A percentile compares a stretch with the other conserved stretches of the same genome.
Evolutionary conservation across 1,140 invertebrate species (phyloP).

Genomic region (Cheumatopsyche charites): DNA sequence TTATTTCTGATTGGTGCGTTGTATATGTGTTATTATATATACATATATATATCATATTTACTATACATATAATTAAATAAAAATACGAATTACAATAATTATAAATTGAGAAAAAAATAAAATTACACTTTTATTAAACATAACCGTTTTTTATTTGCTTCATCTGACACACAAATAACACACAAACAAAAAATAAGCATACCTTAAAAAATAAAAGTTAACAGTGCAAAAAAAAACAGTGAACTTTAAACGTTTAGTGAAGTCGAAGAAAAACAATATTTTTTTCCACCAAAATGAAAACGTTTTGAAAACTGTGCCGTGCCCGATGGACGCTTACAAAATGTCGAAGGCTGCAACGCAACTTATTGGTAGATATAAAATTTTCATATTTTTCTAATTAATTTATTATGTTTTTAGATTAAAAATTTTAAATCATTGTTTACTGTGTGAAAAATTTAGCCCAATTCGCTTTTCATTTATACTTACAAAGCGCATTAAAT

Average conservation of each 20-base stretch:
- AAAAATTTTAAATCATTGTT: too few species aligned
- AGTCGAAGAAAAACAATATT: too few species aligned
- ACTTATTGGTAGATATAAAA: neutral
- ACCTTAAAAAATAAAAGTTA: neutral
- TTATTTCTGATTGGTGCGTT: conserved; percentile 49
- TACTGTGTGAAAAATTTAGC: too few species aligned
- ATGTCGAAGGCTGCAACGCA: neutral
- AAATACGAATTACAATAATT: conserved; percentile 50
- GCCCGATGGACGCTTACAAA: neutral
- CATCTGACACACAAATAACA: conserved; percentile 2
- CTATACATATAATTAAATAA: conserved; percentile 50
- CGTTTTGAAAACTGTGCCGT: neutral
- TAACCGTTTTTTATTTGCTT: conserved; percentile 45
- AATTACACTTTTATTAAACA: conserved; percentile 49
- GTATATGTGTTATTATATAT: conserved; percentile 49
- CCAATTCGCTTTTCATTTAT: too few species aligned
- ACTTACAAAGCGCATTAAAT: too few species aligned
- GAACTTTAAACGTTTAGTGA: too few species aligned
- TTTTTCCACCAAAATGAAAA: neutral
- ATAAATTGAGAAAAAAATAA: conserved; percentile 48
- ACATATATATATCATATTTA: conserved; percentile 46
- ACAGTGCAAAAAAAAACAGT: too few species aligned
- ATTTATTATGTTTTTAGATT: too few species aligned
- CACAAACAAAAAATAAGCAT: neutral
- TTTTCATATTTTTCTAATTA: too few species aligned